These are phyloP conservation scores for Tylochromis polylepis DNA, from an alignment of 2,113 vertebrate genomes.

Conservation along the genomic window DNA sequence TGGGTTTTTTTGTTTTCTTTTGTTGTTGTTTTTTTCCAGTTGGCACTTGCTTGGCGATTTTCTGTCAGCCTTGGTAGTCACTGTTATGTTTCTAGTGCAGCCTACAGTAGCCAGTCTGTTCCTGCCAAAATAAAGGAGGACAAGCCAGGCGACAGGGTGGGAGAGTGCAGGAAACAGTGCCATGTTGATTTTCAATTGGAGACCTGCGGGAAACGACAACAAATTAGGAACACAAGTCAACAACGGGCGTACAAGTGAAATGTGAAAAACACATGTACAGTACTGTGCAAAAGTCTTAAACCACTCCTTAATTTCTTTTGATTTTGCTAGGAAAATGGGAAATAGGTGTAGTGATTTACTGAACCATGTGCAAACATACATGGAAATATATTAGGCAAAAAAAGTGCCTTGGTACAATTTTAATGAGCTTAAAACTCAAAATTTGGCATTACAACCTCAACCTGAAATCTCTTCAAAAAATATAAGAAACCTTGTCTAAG, in stretches of 20 bases:
- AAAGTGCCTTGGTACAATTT: background rate
- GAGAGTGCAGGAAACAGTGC: constrained; percentile 98
- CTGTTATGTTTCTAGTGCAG: constrained; percentile 87
- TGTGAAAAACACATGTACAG: background rate
- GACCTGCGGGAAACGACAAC: constrained; percentile 76
- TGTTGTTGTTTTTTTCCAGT: constrained; percentile 70
- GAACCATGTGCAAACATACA: background rate
- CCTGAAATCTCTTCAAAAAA: background rate
- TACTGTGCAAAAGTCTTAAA: background rate
- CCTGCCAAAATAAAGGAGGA: constrained; percentile 88
- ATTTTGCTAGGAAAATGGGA: background rate
- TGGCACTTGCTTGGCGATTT: constrained; percentile 93
- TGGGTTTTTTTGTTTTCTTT: constrained; percentile 25
- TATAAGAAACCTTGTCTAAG: background rate
- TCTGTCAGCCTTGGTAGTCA: constrained; percentile 88
- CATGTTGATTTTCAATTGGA: constrained; percentile 92
- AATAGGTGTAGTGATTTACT: background rate
- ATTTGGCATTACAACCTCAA: background rate
- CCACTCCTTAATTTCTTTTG: background rate
- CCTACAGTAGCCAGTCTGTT: constrained; percentile 86
- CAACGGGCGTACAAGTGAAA: background rate
- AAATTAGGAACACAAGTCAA: background rate
- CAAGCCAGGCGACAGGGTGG: constrained; percentile 90
- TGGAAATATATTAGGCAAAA: background rate
- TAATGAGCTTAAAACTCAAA: background rate